phyloP scores from a whole-genome alignment of 2,888 invertebrate genomes.

The Thumatha senex region DNA sequence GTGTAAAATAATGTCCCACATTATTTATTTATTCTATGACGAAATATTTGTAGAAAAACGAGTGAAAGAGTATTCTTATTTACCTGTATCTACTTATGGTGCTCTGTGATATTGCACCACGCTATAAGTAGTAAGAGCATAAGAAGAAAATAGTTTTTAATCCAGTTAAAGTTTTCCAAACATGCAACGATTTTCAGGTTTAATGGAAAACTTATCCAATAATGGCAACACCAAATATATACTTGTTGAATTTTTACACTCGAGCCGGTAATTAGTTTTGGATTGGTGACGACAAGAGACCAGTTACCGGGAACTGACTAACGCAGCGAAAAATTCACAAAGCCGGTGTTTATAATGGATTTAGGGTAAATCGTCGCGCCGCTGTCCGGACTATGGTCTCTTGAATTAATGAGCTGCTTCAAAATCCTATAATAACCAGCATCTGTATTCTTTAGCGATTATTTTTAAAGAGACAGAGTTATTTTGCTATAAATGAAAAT shows the following conservation, averaged over 20 bases:
- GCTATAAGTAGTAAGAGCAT: too few species aligned
- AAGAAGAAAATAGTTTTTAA: too few species aligned
- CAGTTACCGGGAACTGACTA: conserved; percentile 6
- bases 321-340: conserved; percentile 57
- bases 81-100: too few species aligned
- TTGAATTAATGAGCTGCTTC: conserved; percentile 59
- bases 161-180: too few species aligned
- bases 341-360: conserved; percentile 54
- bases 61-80: too few species aligned
- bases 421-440: conserved; percentile 42
- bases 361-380: conserved; percentile 48
- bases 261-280: conserved; percentile 63
- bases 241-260: conserved; percentile 48
- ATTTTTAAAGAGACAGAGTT: conserved; percentile 14
- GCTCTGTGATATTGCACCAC: too few species aligned
- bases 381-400: conserved; percentile 43
- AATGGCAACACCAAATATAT: conserved; percentile 18
- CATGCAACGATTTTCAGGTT: conserved; percentile 13
- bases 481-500: too few species aligned
- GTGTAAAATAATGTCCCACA: too few species aligned
- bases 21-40: too few species aligned
- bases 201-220: conserved; percentile 18
- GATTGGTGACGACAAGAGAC: conserved; percentile 45
- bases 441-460: conserved; percentile 37
- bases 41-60: too few species aligned